phyloP scores from a whole-genome alignment of 2,888 invertebrate species.

The Trissolcus japonicus region DNA sequence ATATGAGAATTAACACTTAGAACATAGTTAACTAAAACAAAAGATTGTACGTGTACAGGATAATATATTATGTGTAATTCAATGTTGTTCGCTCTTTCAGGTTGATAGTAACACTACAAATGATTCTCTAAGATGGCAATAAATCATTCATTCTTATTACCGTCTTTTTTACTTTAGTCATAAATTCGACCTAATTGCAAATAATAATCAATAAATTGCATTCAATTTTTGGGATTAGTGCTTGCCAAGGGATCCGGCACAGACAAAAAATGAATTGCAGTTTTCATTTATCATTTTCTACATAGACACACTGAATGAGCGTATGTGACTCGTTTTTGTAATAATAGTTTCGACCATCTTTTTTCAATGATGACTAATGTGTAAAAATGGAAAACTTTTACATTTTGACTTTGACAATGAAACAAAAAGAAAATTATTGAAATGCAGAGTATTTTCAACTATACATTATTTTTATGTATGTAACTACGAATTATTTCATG shows the following conservation, averaged over 20 bases:
- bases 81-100: conserved; percentile 60
- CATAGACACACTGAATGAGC: not conserved
- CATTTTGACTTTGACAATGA: too few species aligned
- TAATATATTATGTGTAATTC: conserved; percentile 62
- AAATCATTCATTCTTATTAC: conserved; percentile 38
- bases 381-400: too few species aligned
- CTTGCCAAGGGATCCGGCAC: too few species aligned
- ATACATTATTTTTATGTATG: too few species aligned
- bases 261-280: too few species aligned
- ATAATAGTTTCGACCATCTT: too few species aligned
- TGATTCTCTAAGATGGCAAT: conserved; percentile 58
- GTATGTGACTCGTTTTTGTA: too few species aligned
- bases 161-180: conserved; percentile 25
- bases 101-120: conserved; percentile 56
- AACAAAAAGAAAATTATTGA: not conserved
- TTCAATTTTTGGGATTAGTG: not conserved
- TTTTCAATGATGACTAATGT: too few species aligned
- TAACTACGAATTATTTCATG: too few species aligned
- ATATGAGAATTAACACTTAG: conserved; percentile 53
- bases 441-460: too few species aligned
- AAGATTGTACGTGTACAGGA: conserved; percentile 60
- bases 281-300: too few species aligned
- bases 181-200: conserved; percentile 15
- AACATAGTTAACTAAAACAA: conserved; percentile 54
- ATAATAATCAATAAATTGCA: conserved; percentile 14